Percentiles rank a stretch among this genome's conserved stretches.
These are phyloP conservation scores for Forbesichthys papilliferus DNA, from an alignment of 2,113 vertebrate species.

Conservation along the genomic window DNA sequence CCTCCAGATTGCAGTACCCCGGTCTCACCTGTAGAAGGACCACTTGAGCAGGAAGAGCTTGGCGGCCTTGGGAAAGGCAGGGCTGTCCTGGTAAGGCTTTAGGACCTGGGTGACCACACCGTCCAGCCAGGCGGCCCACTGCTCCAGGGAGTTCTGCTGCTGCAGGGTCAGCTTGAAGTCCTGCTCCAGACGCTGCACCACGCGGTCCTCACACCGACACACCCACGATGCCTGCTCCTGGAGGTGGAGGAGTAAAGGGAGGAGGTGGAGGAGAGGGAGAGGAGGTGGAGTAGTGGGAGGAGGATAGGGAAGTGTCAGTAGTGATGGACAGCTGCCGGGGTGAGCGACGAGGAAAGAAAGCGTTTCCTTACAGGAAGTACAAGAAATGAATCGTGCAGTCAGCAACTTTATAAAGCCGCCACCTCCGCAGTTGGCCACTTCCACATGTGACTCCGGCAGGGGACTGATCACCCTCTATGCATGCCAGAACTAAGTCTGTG, in stretches of 20 bases:
- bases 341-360: not conserved
- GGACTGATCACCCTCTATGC: no score
- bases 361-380: no score
- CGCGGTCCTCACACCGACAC: conserved; percentile 89
- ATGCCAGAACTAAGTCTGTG: no score
- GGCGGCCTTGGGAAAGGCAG: conserved; percentile 87
- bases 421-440: no score
- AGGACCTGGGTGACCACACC: conserved; percentile 89
- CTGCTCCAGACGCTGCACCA: conserved; percentile 91
- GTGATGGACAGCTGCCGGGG: not conserved
- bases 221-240: conserved; percentile 96
- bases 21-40: conserved; percentile 90
- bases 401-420: no score
- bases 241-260: not conserved
- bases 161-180: conserved; percentile 94
- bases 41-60: conserved; percentile 94
- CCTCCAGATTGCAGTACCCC: not conserved
- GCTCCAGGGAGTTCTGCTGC: conserved; percentile 94
- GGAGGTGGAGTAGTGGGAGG: not conserved
- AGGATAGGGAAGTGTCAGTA: not conserved
- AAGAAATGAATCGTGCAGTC: no score
- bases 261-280: not conserved
- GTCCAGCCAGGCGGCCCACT: conserved; percentile 93
- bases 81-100: conserved; percentile 89
- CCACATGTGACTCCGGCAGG: no score